Evolutionary conservation across 2,888 invertebrate species (phyloP).

Genomic region (Baronia brevicornis): DNA sequence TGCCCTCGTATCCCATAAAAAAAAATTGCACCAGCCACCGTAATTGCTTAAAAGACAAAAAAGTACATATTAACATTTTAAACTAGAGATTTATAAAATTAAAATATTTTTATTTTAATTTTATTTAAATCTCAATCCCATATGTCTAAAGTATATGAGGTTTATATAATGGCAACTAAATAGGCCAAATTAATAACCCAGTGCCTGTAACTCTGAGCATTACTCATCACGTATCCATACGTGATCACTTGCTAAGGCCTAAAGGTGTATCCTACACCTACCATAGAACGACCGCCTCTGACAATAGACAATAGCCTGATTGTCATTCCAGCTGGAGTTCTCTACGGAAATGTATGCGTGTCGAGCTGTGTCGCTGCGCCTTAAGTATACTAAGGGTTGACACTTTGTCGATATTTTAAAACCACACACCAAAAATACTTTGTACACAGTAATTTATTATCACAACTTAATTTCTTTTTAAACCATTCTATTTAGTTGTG

Average conservation of each 20-base stretch:
- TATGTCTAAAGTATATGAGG: too few species aligned
- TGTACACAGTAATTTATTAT: too few species aligned
- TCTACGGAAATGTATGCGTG: slow-evolving; percentile 49
- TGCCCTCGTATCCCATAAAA: too few species aligned
- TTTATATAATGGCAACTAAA: too few species aligned
- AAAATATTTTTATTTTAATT: too few species aligned
- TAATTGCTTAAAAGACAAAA: too few species aligned
- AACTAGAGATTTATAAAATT: too few species aligned
- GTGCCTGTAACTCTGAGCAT: slow-evolving; percentile 6
- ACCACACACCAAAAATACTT: too few species aligned
- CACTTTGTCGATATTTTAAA: neutral
- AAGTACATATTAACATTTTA: too few species aligned
- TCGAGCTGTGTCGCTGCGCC: slow-evolving; percentile 14
- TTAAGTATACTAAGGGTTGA: slow-evolving; percentile 6
- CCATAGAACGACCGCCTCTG: slow-evolving; percentile 10
- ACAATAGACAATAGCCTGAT: slow-evolving; percentile 57
- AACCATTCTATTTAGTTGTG: neutral
- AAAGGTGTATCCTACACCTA: slow-evolving; percentile 11
- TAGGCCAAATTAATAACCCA: slow-evolving; percentile 9
- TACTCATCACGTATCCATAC: slow-evolving; percentile 9
- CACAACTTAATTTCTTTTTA: neutral
- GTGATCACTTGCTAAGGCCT: slow-evolving; percentile 6
- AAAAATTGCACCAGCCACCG: too few species aligned
- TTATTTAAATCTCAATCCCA: too few species aligned
- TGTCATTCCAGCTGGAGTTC: slow-evolving; percentile 51